Percentiles rank a stretch among this genome's conserved stretches.
phyloP scores from a whole-genome alignment of 2,113 vertebrate species.

The Smithornis capensis region DNA sequence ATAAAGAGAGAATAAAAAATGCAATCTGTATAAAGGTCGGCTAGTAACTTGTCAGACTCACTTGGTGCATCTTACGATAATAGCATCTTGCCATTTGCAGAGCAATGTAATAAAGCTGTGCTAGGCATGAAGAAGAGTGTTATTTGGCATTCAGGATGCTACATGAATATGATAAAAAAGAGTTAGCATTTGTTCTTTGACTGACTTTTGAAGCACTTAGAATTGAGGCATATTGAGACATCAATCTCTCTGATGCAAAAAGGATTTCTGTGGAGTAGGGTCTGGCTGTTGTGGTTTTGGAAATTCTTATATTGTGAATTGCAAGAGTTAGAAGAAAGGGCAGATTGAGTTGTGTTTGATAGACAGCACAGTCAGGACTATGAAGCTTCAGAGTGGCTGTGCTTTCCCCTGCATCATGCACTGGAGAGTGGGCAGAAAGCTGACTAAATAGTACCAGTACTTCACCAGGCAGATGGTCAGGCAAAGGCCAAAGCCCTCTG shows the following conservation, averaged over 20 bases:
- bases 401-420: neutral
- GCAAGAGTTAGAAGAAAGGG: neutral
- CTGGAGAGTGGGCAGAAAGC: neutral
- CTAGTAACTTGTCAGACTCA: constrained; percentile 37
- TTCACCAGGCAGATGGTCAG: constrained; percentile 56
- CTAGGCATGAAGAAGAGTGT: neutral
- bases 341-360: neutral
- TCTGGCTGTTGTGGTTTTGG: neutral
- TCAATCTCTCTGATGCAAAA: neutral
- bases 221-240: neutral
- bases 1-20: constrained; percentile 31
- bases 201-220: neutral
- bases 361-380: neutral
- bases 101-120: neutral
- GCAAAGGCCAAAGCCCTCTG: constrained; percentile 59
- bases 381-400: neutral
- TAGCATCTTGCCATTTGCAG: neutral
- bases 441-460: constrained; percentile 50
- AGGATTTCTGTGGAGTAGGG: neutral
- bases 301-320: neutral
- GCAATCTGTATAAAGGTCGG: neutral
- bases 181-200: neutral
- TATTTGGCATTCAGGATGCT: neutral
- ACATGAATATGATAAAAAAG: neutral
- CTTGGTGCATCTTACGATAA: neutral